Conservation (phyloP, 2,113 vertebrate genomes). For the Seriola dumerili region DNA sequence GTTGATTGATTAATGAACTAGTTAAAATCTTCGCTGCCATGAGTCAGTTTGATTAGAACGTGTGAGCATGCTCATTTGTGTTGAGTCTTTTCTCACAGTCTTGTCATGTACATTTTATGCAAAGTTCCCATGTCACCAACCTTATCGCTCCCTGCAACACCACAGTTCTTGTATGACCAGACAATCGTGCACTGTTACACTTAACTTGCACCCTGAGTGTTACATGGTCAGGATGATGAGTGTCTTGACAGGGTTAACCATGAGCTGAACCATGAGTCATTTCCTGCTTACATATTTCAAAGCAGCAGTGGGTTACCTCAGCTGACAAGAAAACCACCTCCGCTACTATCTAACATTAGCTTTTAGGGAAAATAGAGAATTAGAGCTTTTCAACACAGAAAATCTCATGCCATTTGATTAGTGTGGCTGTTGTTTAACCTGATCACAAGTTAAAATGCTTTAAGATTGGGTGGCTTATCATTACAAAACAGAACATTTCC, state of each 20-base stretch:
- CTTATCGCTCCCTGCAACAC: slow-evolving; percentile 19
- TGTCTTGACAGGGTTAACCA: background rate
- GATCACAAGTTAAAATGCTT: background rate
- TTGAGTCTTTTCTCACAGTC: background rate
- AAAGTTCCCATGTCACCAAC: background rate
- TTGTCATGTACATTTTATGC: slow-evolving; percentile 23
- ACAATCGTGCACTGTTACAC: slow-evolving; percentile 25
- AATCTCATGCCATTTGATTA: background rate
- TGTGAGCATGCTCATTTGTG: background rate
- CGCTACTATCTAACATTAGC: no score
- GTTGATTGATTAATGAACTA: background rate
- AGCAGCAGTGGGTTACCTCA: background rate
- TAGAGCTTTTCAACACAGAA: background rate
- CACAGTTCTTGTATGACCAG: background rate
- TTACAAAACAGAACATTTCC: background rate
- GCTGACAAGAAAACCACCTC: background rate
- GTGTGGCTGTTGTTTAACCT: background rate
- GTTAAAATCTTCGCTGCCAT: background rate
- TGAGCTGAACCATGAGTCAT: background rate
- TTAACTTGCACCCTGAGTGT: background rate
- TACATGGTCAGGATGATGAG: background rate
- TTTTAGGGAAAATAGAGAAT: background rate
- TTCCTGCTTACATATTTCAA: background rate
- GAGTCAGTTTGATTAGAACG: background rate
- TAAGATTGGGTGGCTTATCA: background rate